Conservation (phyloP, 2,797 vertebrate species). For the Epinephelus coioides region DNA sequence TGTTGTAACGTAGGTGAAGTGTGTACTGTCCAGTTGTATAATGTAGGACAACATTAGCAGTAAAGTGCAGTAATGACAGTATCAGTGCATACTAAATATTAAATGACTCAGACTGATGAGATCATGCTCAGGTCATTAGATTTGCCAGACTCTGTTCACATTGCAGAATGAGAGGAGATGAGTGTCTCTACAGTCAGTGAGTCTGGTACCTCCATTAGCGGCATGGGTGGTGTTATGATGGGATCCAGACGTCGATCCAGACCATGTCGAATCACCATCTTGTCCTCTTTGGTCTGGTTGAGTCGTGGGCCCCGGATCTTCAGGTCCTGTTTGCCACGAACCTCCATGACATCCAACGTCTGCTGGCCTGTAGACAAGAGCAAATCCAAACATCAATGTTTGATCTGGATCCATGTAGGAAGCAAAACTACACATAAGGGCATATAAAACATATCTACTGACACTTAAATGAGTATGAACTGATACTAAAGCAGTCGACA, state of each 20-base stretch:
- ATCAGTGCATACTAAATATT: not conserved
- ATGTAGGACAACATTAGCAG: too few species aligned
- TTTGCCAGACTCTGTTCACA: not conserved
- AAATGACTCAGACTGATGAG: not conserved
- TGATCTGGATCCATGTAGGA: not conserved
- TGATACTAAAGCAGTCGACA: not conserved
- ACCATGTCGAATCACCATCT: slow-evolving; percentile 93
- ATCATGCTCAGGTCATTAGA: not conserved
- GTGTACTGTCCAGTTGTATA: not conserved
- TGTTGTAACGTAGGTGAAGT: not conserved
- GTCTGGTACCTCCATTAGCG: slow-evolving; percentile 93
- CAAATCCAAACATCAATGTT: not conserved
- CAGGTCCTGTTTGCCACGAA: slow-evolving; percentile 94
- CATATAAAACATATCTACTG: not conserved
- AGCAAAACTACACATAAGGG: not conserved
- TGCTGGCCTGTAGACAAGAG: slow-evolving; percentile 76
- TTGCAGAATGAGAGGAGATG: not conserved
- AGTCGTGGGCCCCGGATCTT: slow-evolving; percentile 96
- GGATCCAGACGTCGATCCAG: slow-evolving; percentile 95
- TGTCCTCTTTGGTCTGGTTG: slow-evolving; percentile 97
- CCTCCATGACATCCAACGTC: slow-evolving; percentile 85
- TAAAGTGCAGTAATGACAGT: not conserved
- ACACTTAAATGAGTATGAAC: not conserved
- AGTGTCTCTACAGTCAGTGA: not conserved
- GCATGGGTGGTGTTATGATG: slow-evolving; percentile 94